These are phyloP conservation scores for Liolophura sinensis DNA, from an alignment of 1,140 invertebrate species.

Conservation along the genomic window DNA sequence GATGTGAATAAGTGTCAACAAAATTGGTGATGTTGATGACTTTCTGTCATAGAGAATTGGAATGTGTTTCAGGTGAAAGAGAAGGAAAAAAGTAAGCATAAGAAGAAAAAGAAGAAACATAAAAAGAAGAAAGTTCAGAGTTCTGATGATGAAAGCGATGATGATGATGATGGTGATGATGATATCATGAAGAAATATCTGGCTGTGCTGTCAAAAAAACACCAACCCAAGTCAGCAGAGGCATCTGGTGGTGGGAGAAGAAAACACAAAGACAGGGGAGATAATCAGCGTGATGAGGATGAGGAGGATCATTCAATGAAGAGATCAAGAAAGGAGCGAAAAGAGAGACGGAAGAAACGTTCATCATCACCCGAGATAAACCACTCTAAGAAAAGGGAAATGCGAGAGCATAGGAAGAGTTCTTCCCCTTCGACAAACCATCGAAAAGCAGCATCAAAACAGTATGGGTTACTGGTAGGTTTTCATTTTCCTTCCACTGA, in stretches of 20 bases:
- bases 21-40: too few species aligned
- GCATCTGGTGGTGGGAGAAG: not conserved
- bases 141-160: conserved; percentile 21
- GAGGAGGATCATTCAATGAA: not conserved
- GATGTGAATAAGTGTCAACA: conserved; percentile 2
- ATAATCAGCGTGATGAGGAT: not conserved
- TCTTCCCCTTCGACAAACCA: too few species aligned
- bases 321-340: not conserved
- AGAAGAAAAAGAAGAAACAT: conserved; percentile 39
- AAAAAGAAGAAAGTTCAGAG: conserved; percentile 21
- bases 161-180: conserved; percentile 27
- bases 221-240: conserved; percentile 4
- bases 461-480: too few species aligned
- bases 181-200: conserved; percentile 41
- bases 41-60: too few species aligned
- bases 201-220: conserved; percentile 35
- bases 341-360: not conserved
- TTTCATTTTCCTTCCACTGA: too few species aligned
- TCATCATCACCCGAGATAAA: not conserved
- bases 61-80: not conserved
- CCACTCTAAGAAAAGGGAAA: too few species aligned
- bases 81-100: conserved; percentile 21
- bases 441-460: too few species aligned
- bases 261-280: not conserved
- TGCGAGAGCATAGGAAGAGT: too few species aligned